Base-by-base conservation (phyloP, 2,888 invertebrate species). In the Drosophila incognita region DNA sequence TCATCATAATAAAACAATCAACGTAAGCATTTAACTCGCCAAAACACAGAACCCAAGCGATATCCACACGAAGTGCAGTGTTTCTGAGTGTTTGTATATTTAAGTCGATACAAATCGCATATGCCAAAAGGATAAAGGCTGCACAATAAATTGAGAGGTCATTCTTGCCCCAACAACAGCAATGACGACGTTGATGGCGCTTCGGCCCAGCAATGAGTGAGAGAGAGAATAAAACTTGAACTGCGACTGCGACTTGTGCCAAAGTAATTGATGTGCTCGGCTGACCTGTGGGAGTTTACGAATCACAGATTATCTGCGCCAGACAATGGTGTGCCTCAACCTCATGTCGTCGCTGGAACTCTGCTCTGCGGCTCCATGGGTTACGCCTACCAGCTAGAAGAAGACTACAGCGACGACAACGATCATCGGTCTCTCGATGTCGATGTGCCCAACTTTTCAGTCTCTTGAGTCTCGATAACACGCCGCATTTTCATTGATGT, bases 1-100 rank as follows among this genome's bases (percentile, higher is more conserved):
- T 91, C 91, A 91, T 92, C 91, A 91, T 91, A 91, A 92, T 91
- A 92, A 91, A 92, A 91, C 91, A 91, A 91, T 91, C 91, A 91
- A 91, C 91, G 91, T 92, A 85, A 83, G 83, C 88, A 83, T 82
- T 82, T 82, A 87, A 66, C 67, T 65, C 48, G 60, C 75, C 76
- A 73, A 68, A 65, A 74, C 57, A 46, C 46, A 69, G 71, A 65
- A 40, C 51, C 46, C n/a, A 24, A 49, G 69, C 36, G 6, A 54
- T 21, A 33, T 33, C 7, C 53, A 53, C 15, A 46, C 4, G 15
- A 6, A 24, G 58, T 33, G 31, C 33, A 21, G 24, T 13, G 48
- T 51, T 38, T 38, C 15, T 21, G 59, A 56, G 27, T 66, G 46
- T 66, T 48, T 81, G 73, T 81, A 54, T 78, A 82, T 87, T 88